Evolutionary conservation across 2,113 vertebrate species (phyloP).

Genomic region (Ailurus styani): DNA sequence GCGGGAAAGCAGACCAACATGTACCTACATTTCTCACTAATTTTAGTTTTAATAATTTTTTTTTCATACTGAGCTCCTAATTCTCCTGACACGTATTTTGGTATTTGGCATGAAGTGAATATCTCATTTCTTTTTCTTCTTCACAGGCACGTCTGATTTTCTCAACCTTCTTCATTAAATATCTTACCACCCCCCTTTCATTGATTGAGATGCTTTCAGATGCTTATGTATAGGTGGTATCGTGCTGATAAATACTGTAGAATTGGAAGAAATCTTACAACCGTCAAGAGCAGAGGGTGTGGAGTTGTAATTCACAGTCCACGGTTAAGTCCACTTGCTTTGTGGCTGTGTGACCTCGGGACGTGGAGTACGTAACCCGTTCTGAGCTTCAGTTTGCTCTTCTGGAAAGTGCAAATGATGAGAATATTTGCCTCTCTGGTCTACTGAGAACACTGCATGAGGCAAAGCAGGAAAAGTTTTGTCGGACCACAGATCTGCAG

Average conservation of each 20-base stretch:
- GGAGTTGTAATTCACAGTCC: rapidly evolving
- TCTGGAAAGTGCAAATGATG: neutral
- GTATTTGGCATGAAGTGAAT: neutral
- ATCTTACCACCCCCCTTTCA: too few relatives aligned
- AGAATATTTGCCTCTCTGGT: neutral
- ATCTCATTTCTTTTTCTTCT: neutral
- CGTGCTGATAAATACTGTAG: neutral
- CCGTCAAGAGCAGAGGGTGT: neutral
- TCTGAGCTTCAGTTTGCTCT: neutral
- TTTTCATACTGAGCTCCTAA: neutral
- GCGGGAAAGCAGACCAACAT: neutral
- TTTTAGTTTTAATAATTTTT: neutral
- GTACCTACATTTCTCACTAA: neutral
- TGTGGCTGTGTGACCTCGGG: neutral
- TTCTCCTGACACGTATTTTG: neutral
- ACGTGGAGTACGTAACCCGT: neutral
- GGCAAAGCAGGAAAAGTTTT: neutral
- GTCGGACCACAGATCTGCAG: rapidly evolving
- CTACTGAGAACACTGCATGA: neutral
- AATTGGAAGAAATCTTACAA: rapidly evolving
- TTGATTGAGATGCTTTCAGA: rapidly evolving
- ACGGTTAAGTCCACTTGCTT: rapidly evolving
- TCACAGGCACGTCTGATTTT: neutral
- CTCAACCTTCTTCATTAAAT: neutral
- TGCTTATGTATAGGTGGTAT: rapidly evolving